Conservation (phyloP, 2,888 invertebrate genomes). For the Diaperis boleti region DNA sequence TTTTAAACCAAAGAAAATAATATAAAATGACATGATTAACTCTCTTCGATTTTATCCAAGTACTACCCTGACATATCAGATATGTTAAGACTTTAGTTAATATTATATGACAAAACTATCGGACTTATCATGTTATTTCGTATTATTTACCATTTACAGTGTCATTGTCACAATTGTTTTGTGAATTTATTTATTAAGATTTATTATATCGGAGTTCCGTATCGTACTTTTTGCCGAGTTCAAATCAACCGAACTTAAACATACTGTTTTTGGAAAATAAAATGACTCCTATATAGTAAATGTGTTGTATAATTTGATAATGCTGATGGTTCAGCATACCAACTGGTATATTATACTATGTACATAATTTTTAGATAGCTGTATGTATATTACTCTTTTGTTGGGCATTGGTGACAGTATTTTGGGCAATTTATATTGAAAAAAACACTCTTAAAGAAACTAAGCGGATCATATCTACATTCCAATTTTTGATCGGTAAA, state of each 20-base stretch:
- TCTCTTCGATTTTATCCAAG: conserved; percentile 5
- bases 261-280: conserved; percentile 26
- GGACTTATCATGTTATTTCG: conserved; percentile 54
- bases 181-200: conserved; percentile 42
- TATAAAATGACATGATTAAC: conserved; percentile 56
- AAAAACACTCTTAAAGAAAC: conserved; percentile 31
- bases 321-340: conserved; percentile 53
- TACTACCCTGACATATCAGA: conserved; percentile 37
- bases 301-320: conserved; percentile 48
- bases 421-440: conserved; percentile 45
- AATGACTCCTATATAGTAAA: conserved; percentile 42
- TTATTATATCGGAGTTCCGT: conserved; percentile 42
- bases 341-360: conserved; percentile 53
- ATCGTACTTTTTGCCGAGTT: conserved; percentile 20
- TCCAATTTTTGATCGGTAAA: conserved; percentile 46
- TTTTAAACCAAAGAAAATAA: conserved; percentile 62
- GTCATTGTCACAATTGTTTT: conserved; percentile 41
- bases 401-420: conserved; percentile 58
- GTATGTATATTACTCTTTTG: conserved; percentile 58
- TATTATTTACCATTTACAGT: conserved; percentile 50
- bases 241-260: conserved; percentile 24
- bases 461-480: conserved; percentile 55
- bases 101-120: background rate
- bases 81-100: conserved; percentile 35
- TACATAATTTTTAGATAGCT: conserved; percentile 55